Percentiles rank a stretch among this genome's conserved stretches.
Conservation (phyloP, 1,140 invertebrate genomes). For the Coelopa frigida region DNA sequence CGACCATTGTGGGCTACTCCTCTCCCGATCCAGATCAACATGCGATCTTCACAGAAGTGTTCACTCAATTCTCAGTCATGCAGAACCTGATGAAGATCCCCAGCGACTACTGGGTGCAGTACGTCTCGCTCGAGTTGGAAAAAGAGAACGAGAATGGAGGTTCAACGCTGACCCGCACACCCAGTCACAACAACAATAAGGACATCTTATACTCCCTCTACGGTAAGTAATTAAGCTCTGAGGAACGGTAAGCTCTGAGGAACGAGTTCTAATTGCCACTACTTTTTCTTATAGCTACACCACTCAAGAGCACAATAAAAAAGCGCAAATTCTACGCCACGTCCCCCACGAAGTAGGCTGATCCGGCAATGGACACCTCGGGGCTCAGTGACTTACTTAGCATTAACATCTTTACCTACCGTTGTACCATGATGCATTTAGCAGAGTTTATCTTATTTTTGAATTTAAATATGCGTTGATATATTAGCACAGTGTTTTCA, state of each 20-base stretch:
- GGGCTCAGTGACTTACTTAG: no score
- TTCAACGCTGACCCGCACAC: conserved; percentile 25
- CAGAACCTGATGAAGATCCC: conserved; percentile 59
- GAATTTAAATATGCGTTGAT: no score
- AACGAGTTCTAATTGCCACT: neutral
- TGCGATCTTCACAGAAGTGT: conserved; percentile 47
- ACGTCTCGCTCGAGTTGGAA: conserved; percentile 19
- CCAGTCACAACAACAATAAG: conserved; percentile 23
- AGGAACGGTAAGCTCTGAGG: neutral
- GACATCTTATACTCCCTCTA: conserved; percentile 27
- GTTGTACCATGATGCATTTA: no score
- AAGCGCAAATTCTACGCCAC: conserved; percentile 35
- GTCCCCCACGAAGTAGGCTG: no score
- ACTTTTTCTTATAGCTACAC: conserved; percentile 25
- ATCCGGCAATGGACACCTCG: no score
- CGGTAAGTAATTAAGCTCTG: conserved; percentile 19
- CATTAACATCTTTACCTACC: no score
- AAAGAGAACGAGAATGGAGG: conserved; percentile 12
- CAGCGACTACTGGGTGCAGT: conserved; percentile 56
- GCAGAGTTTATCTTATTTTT: no score
- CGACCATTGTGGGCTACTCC: conserved; percentile 77
- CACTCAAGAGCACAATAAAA: conserved; percentile 37
- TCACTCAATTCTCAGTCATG: conserved; percentile 59
- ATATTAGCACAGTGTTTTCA: no score
- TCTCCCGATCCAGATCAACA: conserved; percentile 53